phyloP scores from a whole-genome alignment of 2,113 vertebrate species.

The Furnarius figulus region DNA sequence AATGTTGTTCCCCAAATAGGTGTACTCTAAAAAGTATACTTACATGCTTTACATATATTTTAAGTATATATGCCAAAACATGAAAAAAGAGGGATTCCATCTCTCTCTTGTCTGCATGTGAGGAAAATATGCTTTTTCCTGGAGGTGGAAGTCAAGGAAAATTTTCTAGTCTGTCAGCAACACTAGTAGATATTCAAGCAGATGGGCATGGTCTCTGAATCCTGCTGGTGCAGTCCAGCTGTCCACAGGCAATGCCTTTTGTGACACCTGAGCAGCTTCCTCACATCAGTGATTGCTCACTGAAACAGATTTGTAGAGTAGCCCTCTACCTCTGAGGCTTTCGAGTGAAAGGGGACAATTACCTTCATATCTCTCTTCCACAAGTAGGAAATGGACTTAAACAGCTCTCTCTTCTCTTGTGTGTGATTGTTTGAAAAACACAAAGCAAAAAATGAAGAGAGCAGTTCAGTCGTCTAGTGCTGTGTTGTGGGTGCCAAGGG shows the following conservation, averaged over 20 bases:
- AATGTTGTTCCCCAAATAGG: neutral
- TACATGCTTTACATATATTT: neutral
- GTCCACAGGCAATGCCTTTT: neutral
- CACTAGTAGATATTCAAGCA: neutral
- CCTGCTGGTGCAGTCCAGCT: neutral
- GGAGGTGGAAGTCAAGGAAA: neutral
- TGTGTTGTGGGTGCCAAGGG: neutral
- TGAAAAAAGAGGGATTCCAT: neutral
- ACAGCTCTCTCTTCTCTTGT: neutral
- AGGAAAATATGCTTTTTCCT: neutral
- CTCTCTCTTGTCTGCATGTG: neutral
- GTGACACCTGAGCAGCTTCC: neutral
- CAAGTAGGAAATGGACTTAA: neutral
- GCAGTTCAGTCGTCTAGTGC: fast-evolving
- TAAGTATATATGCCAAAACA: neutral
- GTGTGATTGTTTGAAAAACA: neutral
- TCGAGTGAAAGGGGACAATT: neutral
- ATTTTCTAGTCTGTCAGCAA: neutral
- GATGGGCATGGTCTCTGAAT: neutral
- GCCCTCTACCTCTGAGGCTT: neutral
- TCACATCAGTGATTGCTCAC: neutral
- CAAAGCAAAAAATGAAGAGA: neutral
- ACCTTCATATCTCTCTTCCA: neutral
- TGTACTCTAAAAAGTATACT: neutral
- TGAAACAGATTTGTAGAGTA: neutral